Evolutionary conservation across 1,140 invertebrate species (phyloP), one percentile per base, ranked within the genome.

Genomic region (Plectus sambesii): DNA sequence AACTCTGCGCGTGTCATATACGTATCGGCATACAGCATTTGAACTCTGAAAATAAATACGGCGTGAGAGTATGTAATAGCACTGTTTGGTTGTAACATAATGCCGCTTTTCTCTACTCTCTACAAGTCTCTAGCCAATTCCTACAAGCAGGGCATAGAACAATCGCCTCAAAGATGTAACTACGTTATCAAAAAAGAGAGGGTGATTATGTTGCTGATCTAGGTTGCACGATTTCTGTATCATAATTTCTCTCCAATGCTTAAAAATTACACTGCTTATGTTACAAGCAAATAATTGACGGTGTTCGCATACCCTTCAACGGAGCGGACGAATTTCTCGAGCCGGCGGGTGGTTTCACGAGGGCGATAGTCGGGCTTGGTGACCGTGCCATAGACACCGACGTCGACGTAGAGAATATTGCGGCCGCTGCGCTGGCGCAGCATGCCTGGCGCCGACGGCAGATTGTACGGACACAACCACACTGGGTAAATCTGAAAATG

Each of bases 1-100:
- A 86, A 87, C 69, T 87, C 83, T 24, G 81, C 77, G 26, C 68
- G 68, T 0, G 80, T 83, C 50, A 81, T 79, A 64, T 81, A 85
- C 0, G 82, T 83, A 59, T 87, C 84, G 0, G 82, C 82, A 69
- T 86, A 86, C 40, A 87, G 69, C 84, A 87, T 87, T 74, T 87
- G 83, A 69, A 82, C 84, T 15, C 79, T 79, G 44, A 42, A 60
- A 59, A 30, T 29, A n/a, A n/a, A n/a, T n/a, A n/a, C n/a, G n/a
- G n/a, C n/a, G n/a, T n/a, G n/a, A n/a, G n/a, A n/a, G n/a, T n/a
- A n/a, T n/a, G n/a, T n/a, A n/a, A n/a, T n/a, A n/a, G n/a, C n/a
- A n/a, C n/a, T n/a, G n/a, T n/a, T n/a, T n/a, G n/a, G n/a, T n/a
- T n/a, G n/a, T n/a, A n/a, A n/a, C n/a, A n/a, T n/a, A n/a, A n/a